These are phyloP conservation scores for Hoplias malabaricus DNA, from an alignment of 2,113 vertebrate genomes.

Conservation along the genomic window DNA sequence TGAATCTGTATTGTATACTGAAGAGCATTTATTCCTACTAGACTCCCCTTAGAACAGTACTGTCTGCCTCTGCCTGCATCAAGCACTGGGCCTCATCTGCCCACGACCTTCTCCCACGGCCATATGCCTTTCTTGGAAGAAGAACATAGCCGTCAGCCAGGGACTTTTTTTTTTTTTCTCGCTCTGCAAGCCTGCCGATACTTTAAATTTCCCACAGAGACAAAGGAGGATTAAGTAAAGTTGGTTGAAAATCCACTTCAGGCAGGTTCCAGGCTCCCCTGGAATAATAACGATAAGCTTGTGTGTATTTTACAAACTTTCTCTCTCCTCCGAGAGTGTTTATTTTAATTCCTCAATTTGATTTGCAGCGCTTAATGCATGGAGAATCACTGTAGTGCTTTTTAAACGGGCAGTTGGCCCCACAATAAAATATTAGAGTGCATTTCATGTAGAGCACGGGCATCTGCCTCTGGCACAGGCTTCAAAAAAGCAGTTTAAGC, in stretches of 20 bases:
- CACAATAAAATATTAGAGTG: not conserved
- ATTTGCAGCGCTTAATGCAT: not conserved
- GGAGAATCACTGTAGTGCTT: slow-evolving; percentile 2
- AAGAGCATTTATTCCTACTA: not conserved
- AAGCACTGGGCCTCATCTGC: not conserved
- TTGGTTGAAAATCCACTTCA: slow-evolving; percentile 25
- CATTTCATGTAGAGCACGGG: slow-evolving; percentile 38
- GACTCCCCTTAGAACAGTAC: slow-evolving; percentile 16
- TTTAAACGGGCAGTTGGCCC: not conserved
- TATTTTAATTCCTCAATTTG: slow-evolving; percentile 13
- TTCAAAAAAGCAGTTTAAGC: slow-evolving; percentile 51
- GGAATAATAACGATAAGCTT: slow-evolving; percentile 19
- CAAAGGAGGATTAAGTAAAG: slow-evolving; percentile 32
- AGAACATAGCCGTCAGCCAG: slow-evolving; percentile 2
- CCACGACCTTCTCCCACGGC: slow-evolving; percentile 15
- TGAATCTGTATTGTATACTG: slow-evolving; percentile 20
- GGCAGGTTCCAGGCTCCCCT: slow-evolving; percentile 16
- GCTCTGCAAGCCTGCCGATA: not conserved
- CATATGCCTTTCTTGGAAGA: slow-evolving; percentile 15
- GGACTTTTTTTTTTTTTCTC: slow-evolving; percentile 3
- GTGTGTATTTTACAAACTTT: slow-evolving; percentile 11
- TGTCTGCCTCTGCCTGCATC: slow-evolving; percentile 14
- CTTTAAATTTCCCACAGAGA: slow-evolving; percentile 29
- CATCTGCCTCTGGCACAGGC: slow-evolving; percentile 41
- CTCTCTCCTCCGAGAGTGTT: not conserved